Percentiles rank a stretch among this genome's conserved stretches.
These are phyloP conservation scores for Vulpes lagopus DNA, from an alignment of 2,113 vertebrate genomes.

Conservation along the genomic window DNA sequence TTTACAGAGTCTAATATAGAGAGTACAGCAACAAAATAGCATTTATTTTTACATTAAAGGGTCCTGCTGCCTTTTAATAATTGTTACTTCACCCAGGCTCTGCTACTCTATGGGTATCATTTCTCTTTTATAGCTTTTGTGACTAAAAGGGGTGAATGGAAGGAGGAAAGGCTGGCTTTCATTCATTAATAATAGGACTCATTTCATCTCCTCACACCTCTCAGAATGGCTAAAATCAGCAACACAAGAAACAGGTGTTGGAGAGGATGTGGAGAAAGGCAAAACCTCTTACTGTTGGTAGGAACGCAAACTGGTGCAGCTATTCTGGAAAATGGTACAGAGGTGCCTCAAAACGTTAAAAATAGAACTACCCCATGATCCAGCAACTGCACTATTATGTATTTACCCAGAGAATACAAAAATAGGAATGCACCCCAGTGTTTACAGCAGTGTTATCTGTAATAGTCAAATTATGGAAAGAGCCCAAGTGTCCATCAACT, in stretches of 20 bases:
- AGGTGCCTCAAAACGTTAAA: background rate
- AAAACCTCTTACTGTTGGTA: background rate
- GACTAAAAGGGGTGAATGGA: background rate
- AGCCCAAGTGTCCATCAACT: background rate
- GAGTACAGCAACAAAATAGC: background rate
- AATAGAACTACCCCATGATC: background rate
- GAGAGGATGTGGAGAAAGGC: background rate
- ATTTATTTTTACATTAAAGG: background rate
- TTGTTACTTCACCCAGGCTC: background rate
- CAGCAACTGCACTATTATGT: background rate
- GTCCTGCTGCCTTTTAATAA: background rate
- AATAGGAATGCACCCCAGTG: background rate
- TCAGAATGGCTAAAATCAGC: background rate
- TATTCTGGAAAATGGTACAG: background rate
- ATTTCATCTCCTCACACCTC: background rate
- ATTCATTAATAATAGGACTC: background rate
- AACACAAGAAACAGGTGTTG: background rate
- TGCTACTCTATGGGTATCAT: background rate
- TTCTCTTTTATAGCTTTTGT: background rate
- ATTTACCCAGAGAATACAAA: background rate
- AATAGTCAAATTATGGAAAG: background rate
- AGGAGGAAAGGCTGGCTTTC: background rate
- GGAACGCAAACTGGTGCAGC: background rate
- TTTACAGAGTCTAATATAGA: background rate
- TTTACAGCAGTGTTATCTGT: background rate